phyloP scores from a whole-genome alignment of 1,140 invertebrate genomes.

The Halictus rubicundus region DNA sequence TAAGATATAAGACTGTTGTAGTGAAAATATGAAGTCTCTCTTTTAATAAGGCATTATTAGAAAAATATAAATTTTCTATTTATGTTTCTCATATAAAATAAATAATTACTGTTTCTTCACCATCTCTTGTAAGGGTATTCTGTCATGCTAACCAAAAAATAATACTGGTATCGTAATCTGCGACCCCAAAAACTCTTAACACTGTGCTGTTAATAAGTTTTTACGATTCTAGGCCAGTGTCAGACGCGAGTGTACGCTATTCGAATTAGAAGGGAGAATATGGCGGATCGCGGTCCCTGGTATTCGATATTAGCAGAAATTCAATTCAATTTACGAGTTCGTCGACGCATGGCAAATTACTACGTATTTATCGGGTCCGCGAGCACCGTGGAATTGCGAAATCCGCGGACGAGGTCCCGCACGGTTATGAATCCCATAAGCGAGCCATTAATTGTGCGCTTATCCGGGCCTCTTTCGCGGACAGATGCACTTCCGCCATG shows the following conservation, averaged over 20 bases:
- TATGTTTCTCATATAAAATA: background rate
- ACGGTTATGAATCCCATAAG: slow-evolving; percentile 16
- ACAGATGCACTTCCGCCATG: slow-evolving; percentile 6
- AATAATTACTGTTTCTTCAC: background rate
- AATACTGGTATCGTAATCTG: too few species aligned
- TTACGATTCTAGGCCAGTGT: too few species aligned
- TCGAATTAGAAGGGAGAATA: too few species aligned
- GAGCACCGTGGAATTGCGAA: background rate
- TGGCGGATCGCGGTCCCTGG: too few species aligned
- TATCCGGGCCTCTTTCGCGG: background rate
- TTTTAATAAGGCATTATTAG: too few species aligned
- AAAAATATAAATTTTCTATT: too few species aligned
- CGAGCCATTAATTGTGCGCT: slow-evolving; percentile 23
- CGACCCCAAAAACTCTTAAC: too few species aligned
- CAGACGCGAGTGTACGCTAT: too few species aligned
- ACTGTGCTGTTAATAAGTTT: too few species aligned
- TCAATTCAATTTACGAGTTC: slow-evolving; percentile 34
- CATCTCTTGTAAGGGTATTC: background rate
- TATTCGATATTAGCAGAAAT: background rate
- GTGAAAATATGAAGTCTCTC: too few species aligned
- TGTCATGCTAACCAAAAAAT: background rate
- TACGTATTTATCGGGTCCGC: slow-evolving; percentile 10
- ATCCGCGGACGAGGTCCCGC: background rate
- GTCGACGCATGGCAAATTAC: slow-evolving; percentile 31
- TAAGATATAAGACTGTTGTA: too few species aligned